Base-by-base conservation (phyloP, 2,888 invertebrate genomes). In the Pseudococcus jackbeardsleyi region DNA sequence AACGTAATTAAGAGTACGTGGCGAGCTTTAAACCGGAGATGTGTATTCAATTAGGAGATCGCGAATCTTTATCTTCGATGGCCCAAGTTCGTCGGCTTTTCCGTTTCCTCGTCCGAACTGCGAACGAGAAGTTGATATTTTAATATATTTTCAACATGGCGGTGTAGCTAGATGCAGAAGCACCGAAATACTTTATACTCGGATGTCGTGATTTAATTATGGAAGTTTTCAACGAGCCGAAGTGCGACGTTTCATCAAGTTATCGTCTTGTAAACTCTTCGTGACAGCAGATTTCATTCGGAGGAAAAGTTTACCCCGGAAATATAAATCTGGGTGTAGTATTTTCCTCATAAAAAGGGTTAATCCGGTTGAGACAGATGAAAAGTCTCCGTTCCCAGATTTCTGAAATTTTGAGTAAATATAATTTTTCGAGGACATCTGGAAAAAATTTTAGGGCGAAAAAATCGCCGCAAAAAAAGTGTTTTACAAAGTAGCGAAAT, bases 1-100 rank as follows among this genome's bases (percentile, higher is more conserved):
- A 82, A 82, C 79, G 46, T 82, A 82, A 82, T 82, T 82, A 82
- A 46, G n/a, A 82, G 46, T 82, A 46, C n/a, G 79, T 82, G 46
- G 46, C 8, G 46, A 39, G 46, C 79, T 82, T 39, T 82, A 39
- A 46, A 46, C n/a, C 7, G 46, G 79, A 82, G 79, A n/a, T 19
- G 46, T 19, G 46, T 82, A 82, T 82, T 82, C 46, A 82, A 82
- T 82, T 82, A 82, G 46, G 46, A 46, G n/a, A 9, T 22, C 22
- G 64, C 22, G 22, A 19, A 19, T 22, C 59, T 12, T 50, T 50
- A 11, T 50, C 48, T 50, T 6, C 15, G 42, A 11, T 68, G 68
- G 68, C 26, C 68, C 26, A 68, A 68, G 12, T 72, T 72, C 15
- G 15, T 17, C 33, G 26, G 17, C 72, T 33, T 72, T 68, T 72